Base-by-base conservation (phyloP, 2,888 invertebrate species). In the Limnephilus marmoratus region DNA sequence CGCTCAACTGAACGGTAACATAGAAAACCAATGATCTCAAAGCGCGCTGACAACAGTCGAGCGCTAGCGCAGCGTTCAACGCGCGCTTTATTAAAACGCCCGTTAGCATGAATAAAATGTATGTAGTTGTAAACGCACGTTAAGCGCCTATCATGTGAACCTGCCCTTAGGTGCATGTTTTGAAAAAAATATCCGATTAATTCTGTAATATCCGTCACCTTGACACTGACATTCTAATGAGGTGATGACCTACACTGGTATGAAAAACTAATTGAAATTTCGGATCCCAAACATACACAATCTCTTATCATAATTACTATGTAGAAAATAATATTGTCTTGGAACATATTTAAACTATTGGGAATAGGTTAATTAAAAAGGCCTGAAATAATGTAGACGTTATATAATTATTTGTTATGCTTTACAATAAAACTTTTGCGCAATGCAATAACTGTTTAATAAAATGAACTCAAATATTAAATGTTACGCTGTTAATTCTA, bases 341-440 rank as follows among this genome's bases (percentile, higher is more conserved):
- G 68, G 24, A 68, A 68, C 68, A 49, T 45, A 81, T 29, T 82
- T 12, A 82, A 82, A 7, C 37, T 83, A 37, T n/a, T 15, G 41
- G 83, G 83, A 83, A 83, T 83, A 83, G 83, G 83, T 34, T 83
- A 83, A 83, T 37, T 37, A 83, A 83, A 41, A 83, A 83, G 34
- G n/a, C 41, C 9, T 37, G 34, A 83, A 83, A 68, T 68, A 41
- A 83, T 83, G 83, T 41, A 34, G 68, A 49, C n/a, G 68, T 87
- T 87, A 53, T 87, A 49, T 87, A 87, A 87, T 68, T 68, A 68
- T 87, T 49, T 49, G 87, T 87, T 53, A 87, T 41, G n/a, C 87
- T 87, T 87, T 87, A 87, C 87, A 87, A 49, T 87, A 53, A 87
- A 87, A 87, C 87, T 45, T 87, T 87, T 87, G 87, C 87, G 49